Conservation (phyloP, 2,797 vertebrate genomes). For the Erethizon dorsatum region DNA sequence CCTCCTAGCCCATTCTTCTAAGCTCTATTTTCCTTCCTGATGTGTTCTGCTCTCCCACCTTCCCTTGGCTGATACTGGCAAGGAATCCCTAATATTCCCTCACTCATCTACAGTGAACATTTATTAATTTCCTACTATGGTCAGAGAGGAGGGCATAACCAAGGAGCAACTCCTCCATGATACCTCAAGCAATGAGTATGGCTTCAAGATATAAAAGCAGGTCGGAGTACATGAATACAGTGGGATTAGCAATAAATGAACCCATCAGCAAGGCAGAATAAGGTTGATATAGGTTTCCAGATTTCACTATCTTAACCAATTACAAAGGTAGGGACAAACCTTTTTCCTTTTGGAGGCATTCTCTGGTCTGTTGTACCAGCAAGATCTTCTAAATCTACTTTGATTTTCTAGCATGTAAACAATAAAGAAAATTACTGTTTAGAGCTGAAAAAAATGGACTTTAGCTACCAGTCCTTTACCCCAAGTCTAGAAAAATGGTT, state of each 20-base stretch:
- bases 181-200: background rate
- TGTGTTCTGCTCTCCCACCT: background rate
- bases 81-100: background rate
- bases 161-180: background rate
- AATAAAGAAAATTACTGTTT: constrained; percentile 13
- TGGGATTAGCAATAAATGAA: background rate
- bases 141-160: background rate
- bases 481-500: background rate
- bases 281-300: background rate
- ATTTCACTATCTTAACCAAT: background rate
- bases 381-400: background rate
- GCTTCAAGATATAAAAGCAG: background rate
- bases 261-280: background rate
- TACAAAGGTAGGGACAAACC: background rate
- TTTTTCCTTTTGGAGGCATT: background rate
- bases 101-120: background rate
- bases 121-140: background rate
- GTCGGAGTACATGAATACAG: background rate
- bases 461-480: background rate
- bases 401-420: background rate
- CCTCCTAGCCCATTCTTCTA: background rate
- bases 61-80: background rate
- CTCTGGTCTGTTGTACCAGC: background rate
- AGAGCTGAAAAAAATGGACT: background rate
- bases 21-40: background rate